Evolutionary conservation across 2,113 vertebrate species (phyloP).

Genomic region (Charina bottae): DNA sequence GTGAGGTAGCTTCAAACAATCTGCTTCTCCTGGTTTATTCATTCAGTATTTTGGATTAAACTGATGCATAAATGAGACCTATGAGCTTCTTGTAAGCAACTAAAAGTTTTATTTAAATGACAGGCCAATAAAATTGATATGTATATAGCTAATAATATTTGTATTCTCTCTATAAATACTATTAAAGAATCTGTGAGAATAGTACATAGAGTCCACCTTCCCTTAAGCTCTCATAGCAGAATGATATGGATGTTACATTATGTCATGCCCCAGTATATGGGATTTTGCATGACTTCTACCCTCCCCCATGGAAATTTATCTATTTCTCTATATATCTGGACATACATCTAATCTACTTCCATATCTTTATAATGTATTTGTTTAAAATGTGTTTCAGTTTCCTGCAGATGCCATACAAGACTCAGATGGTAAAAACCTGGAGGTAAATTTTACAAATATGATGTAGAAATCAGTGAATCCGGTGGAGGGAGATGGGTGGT

Average conservation of each 20-base stretch:
- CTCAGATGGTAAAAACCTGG: neutral
- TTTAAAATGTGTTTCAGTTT: constrained; percentile 43
- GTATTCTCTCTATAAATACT: neutral
- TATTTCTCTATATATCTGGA: neutral
- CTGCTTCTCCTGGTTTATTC: neutral
- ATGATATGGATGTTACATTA: neutral
- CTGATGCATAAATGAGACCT: neutral
- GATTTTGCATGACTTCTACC: neutral
- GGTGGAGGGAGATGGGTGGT: too few relatives aligned
- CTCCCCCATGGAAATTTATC: neutral
- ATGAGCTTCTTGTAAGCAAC: neutral
- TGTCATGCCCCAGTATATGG: neutral
- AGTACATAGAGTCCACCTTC: neutral
- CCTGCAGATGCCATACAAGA: neutral
- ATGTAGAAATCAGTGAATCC: neutral
- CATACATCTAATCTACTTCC: neutral
- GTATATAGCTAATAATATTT: neutral
- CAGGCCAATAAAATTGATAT: neutral
- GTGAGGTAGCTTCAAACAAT: neutral
- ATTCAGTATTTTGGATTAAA: neutral
- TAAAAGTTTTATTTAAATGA: neutral
- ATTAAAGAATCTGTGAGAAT: neutral
- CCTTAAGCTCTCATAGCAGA: neutral
- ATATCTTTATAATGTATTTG: constrained; percentile 3
- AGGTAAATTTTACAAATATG: constrained; percentile 9